Evolutionary conservation across 1,140 invertebrate genomes (phyloP).

Genomic region (Andrena cerasifolii): DNA sequence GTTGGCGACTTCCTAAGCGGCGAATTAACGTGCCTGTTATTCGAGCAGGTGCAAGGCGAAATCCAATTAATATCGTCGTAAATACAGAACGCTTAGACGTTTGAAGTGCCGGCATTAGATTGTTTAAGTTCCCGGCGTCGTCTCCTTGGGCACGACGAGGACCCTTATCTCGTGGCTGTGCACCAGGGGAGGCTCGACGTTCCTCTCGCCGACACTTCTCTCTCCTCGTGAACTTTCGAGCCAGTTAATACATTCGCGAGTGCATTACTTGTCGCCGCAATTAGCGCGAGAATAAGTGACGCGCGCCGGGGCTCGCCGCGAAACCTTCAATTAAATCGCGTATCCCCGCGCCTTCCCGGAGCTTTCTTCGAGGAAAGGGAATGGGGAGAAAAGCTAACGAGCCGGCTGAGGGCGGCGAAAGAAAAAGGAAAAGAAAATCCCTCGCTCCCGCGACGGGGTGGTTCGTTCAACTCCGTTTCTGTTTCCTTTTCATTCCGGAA

Average conservation of each 20-base stretch:
- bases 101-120: conserved; percentile 14
- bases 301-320: conserved; percentile 8
- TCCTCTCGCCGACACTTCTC: conserved; percentile 12
- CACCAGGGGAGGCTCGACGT: conserved; percentile 2
- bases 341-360: conserved; percentile 8
- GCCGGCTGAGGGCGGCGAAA: conserved; percentile 18
- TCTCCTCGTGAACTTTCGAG: conserved; percentile 35
- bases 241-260: conserved; percentile 64
- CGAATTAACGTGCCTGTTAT: too few relatives aligned
- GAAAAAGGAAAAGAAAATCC: conserved; percentile 52
- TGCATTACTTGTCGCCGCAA: conserved; percentile 67
- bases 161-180: conserved; percentile 23
- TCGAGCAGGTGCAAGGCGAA: neutral
- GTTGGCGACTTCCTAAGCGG: too few relatives aligned
- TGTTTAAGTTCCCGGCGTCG: conserved; percentile 23
- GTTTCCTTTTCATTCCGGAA: conserved; percentile 53
- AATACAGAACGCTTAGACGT: conserved; percentile 20
- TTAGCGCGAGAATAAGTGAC: conserved; percentile 68
- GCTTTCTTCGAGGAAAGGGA: conserved; percentile 6
- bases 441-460: conserved; percentile 21
- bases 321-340: conserved; percentile 67
- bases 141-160: neutral
- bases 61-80: conserved; percentile 40
- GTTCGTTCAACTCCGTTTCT: conserved; percentile 47
- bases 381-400: conserved; percentile 45